Base-by-base conservation (phyloP, 2,888 invertebrate genomes). In the Drosophila nigritarsus region DNA sequence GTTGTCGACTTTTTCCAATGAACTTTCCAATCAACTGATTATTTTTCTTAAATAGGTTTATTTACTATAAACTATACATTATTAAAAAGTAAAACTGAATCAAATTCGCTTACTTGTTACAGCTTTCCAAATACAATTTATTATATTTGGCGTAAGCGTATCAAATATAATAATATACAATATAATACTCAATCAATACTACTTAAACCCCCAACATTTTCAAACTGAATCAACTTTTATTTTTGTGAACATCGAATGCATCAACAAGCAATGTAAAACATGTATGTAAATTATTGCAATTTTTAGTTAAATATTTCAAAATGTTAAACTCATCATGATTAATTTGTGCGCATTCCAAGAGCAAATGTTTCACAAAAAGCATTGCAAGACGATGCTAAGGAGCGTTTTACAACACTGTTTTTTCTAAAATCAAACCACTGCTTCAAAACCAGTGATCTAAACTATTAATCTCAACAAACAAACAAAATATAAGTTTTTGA, bases 141-240 rank as follows among this genome's bases (percentile, higher is more conserved):
- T 40, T 4, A 40, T n/a, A n/a, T 38, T 8, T 38, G n/a, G 1
- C 8, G 18, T n/a, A 38, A 18, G 7, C 18, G 18, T 36, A n/a
- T 8, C 3, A 38, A n/a, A 40, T 40, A n/a, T 9, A 40, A n/a
- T 40, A n/a, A 5, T 42, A 8, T 20, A 20, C 0, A 30, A 30
- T 9, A 30, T 30, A 30, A 3, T 11, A 20, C 42, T 2, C 11
- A 42, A 20, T 42, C 2, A 42, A 11, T 20, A 5, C 20, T 11
- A 11, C 11, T n/a, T 20, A 20, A 20, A 0, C 2, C 2, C 2
- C 5, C 20, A 0, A 5, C 20, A n/a, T 11, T n/a, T 40, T 11
- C 11, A 2, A 40, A 20, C n/a, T 11, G 40, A 11, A 40, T 4
- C n/a, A 40, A 9, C 9, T 40, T n/a, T n/a, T 9, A n/a, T n/a